Evolutionary conservation across 2,113 vertebrate species (phyloP).

Genomic region (Alces alces): DNA sequence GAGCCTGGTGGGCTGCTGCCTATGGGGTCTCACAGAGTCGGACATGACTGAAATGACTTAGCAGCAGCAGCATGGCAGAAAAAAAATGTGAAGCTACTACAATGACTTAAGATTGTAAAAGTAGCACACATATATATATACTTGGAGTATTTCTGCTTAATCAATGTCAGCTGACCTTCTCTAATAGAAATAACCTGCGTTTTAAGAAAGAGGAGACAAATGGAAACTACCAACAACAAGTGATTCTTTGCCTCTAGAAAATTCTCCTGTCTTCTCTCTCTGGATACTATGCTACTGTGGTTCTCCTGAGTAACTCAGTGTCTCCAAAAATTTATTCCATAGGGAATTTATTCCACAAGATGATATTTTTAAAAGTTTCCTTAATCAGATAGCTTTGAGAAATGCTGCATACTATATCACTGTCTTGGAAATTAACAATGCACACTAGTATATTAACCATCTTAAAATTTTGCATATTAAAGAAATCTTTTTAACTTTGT

Average conservation of each 20-base stretch:
- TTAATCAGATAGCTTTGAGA: neutral
- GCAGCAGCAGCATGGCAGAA: neutral
- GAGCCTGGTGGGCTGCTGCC: too few species aligned
- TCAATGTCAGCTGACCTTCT: neutral
- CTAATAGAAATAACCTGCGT: neutral
- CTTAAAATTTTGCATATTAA: neutral
- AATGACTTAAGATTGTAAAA: neutral
- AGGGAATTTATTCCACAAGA: neutral
- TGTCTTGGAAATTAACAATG: neutral
- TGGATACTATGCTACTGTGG: neutral
- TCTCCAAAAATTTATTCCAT: neutral
- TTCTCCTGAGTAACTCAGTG: neutral
- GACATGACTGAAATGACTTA: too few species aligned
- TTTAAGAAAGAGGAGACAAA: neutral
- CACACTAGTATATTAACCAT: neutral
- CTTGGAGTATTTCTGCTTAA: neutral
- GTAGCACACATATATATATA: neutral
- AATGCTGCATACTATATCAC: neutral
- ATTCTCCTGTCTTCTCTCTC: neutral
- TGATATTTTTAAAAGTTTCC: neutral
- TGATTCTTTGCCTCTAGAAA: neutral
- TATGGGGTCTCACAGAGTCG: too few species aligned
- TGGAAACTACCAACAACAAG: neutral
- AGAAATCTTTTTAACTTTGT: neutral
- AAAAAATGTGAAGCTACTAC: neutral